Base-by-base conservation (phyloP, 2,888 invertebrate species). In the Drosophila borborema region DNA sequence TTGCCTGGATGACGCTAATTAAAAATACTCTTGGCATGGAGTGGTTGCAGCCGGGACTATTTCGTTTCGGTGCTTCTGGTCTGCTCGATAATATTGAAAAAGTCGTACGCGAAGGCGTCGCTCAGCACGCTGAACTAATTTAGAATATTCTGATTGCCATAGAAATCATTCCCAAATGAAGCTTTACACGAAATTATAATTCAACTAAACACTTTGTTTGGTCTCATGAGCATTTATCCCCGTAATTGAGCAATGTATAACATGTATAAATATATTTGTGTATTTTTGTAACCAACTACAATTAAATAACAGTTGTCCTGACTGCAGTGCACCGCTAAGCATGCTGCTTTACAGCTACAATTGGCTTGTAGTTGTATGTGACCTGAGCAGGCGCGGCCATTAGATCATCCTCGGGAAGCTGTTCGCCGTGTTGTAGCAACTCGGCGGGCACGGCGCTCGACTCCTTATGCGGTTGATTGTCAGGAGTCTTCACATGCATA, bases 11-110 rank as follows among this genome's bases (percentile, higher is more conserved):
- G 83, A 94, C 96, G 6, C 93, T 99, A 69, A 95, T 99, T 10
- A 95, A 97, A 91, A 95, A 96, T 82, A 96, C 98, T 76, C 94
- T 99, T 18, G 99, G 99, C 2, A 93, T 95, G 61, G 96, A 96
- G 18, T 99, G 99, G 99, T 93, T 99, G 55, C 94, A 94, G 10
- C 96, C 96, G 0, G 91, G 95, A 69, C 93, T 97, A 12, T 99
- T 99, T 93, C 95, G 99, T 48, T 97, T 99, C 80, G 99, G 99
- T 38, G 99, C 99, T 51, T 99, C 99, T 9, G 96, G 97, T 72
- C 94, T 99, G 20, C 94, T 99, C 7, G 96, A 95, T 45, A 96
- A 97, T 89, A 96, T 99, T 72, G 96, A 95, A 79, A 94, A 69
- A 91, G 88, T 92, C 4, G 91, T 92, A 3, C 90, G 89, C 18